phyloP scores from a whole-genome alignment of 2,113 vertebrate species.

The Bubalus kerabau region DNA sequence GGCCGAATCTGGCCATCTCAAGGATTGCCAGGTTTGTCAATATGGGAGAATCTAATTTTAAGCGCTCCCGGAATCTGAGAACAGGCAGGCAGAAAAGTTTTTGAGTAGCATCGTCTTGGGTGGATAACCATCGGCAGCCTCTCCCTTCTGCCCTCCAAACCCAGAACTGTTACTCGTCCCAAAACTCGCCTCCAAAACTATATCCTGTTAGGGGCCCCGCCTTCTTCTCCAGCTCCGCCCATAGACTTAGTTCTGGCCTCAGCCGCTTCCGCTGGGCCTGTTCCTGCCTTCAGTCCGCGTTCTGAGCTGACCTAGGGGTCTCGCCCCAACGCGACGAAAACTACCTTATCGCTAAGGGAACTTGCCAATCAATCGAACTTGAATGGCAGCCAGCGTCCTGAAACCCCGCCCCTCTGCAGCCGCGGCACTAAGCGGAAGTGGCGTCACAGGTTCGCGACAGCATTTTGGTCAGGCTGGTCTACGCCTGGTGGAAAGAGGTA shows the following conservation, averaged over 20 bases:
- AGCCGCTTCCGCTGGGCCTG: neutral
- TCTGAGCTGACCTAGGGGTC: neutral
- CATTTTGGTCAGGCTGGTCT: neutral
- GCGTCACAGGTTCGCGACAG: neutral
- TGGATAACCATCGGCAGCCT: neutral
- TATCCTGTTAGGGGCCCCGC: neutral
- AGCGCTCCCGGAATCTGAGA: neutral
- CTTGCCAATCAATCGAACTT: neutral
- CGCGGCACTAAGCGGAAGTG: neutral
- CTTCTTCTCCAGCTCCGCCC: neutral
- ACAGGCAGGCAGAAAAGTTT: neutral
- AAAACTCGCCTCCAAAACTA: neutral
- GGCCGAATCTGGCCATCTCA: neutral
- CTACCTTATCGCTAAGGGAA: neutral
- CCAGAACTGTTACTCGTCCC: neutral
- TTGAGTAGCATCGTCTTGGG: neutral
- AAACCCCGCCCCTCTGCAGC: neutral
- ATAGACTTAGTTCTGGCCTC: neutral
- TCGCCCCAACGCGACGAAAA: neutral
- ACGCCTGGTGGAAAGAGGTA: neutral
- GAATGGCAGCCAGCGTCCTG: neutral
- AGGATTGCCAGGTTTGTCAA: neutral
- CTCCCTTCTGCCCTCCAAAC: neutral
- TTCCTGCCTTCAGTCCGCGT: neutral
- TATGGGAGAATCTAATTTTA: neutral